Conservation (phyloP, 2,113 vertebrate genomes). For the Cebus imitator region DNA sequence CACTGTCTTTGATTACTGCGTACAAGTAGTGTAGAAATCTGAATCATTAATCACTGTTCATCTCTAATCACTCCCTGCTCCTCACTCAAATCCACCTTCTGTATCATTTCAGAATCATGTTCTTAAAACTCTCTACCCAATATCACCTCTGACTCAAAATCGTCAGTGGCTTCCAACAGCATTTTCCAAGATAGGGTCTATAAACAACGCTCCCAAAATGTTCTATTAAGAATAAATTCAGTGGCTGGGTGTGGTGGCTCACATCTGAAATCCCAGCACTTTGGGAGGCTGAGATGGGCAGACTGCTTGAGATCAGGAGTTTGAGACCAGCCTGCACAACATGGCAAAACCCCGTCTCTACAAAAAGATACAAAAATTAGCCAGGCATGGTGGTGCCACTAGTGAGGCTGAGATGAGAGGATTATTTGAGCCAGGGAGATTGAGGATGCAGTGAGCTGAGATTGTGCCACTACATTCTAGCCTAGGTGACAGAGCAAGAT, state of each 20-base stretch:
- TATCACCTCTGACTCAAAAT: neutral
- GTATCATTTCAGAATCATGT: neutral
- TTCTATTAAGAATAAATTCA: neutral
- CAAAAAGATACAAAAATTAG: neutral
- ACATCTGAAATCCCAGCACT: neutral
- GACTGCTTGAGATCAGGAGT: neutral
- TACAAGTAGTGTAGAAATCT: neutral
- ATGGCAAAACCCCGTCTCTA: neutral
- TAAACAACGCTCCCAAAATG: neutral
- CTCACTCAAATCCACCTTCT: neutral
- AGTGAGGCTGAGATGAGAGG: neutral
- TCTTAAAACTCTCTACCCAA: neutral
- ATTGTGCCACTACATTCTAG: neutral
- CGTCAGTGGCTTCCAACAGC: neutral
- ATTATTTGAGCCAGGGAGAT: neutral
- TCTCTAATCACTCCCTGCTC: no score
- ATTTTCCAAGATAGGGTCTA: neutral
- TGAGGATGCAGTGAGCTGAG: neutral
- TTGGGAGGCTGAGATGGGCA: neutral
- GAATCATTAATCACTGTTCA: no score
- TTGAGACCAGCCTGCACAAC: neutral
- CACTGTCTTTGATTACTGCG: neutral
- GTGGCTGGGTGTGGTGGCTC: neutral
- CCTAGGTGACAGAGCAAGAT: neutral
- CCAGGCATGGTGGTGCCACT: neutral